Base-by-base conservation (phyloP, 1,140 invertebrate genomes). In the Galleria mellonella region DNA sequence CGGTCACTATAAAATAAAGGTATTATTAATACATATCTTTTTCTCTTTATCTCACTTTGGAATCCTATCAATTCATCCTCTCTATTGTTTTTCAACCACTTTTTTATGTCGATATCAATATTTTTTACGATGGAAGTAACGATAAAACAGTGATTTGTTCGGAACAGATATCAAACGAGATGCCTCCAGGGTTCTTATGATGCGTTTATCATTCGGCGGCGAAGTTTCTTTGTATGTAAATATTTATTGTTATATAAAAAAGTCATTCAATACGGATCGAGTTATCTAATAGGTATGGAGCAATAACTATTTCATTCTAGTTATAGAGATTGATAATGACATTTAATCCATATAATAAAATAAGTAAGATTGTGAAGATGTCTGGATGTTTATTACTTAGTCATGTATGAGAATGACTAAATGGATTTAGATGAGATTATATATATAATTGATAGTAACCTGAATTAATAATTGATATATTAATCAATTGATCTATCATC, bases 81-180 rank as follows among this genome's bases (percentile, higher is more conserved):
- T 69, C 78, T 77, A 83, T 84, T 84, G 81, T 84, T 84, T 84
- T 83, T 84, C 55, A 67, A 68, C 60, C 68, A 62, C 70, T 81
- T 84, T 83, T 67, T 84, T 84, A 61, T 74, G 55, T 75, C 75
- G 77, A 83, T 84, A 82, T 81, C 72, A 75, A 79, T 82, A 76
- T 81, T 84, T 84, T 82, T 82, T 82, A 69, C 72, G 77, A 84
- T 84, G 52, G 62, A 51, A 55, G 72, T 65, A 62, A 53, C 69
- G 81, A 84, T 84, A 84, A 84, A 82, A 72, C 62, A 69, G 77
- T 81, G 81, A 84, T 84, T 84, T 81, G 81, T 82, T 76, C 77
- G 41, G 60, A 72, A 67, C 54, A 71, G 76, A 81, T 83, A 83
- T 76, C 68, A 65, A 54, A 53, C 46, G 60, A 65, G 60, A 71